Percentiles rank a stretch among this genome's conserved stretches.
These are phyloP conservation scores for Hypotaenidia philippensis DNA, from an alignment of 2,797 vertebrate genomes.

Conservation along the genomic window DNA sequence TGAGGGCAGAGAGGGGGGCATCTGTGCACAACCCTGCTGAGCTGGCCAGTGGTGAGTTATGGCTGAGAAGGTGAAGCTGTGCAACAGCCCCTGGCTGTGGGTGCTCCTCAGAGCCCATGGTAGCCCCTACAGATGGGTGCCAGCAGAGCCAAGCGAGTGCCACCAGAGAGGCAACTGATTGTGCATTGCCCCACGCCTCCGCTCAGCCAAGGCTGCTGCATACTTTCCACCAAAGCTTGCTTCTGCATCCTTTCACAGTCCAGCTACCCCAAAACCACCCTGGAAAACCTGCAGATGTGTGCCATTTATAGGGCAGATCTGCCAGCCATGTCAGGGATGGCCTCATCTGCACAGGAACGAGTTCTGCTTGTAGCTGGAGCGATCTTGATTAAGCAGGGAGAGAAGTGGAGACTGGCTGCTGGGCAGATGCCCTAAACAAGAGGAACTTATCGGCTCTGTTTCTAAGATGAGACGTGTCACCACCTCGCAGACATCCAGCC, in stretches of 20 bases:
- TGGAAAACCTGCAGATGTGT: not conserved
- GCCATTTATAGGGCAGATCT: not conserved
- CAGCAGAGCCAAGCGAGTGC: not conserved
- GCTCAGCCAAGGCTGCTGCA: not conserved
- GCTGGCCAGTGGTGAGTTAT: not conserved
- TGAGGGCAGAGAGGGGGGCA: not conserved
- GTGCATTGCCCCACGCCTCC: fast-evolving
- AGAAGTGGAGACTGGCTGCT: slow-evolving; percentile 50
- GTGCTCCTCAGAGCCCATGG: fast-evolving
- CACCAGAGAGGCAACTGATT: not conserved
- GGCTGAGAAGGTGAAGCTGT: not conserved
- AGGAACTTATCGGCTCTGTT: slow-evolving; percentile 48
- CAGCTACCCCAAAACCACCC: not conserved
- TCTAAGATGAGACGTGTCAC: slow-evolving; percentile 50
- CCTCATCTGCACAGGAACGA: not conserved
- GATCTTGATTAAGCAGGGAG: slow-evolving; percentile 20
- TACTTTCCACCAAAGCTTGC: not conserved
- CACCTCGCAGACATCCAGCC: not conserved
- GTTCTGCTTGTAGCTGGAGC: not conserved
- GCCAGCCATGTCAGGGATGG: not conserved
- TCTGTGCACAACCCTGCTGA: not conserved
- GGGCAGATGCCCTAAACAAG: slow-evolving; percentile 53
- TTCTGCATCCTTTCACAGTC: not conserved
- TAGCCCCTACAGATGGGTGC: not conserved
- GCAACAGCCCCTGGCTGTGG: not conserved